Conservation (phyloP, 2,797 vertebrate genomes). For the Epinephelus awoara region DNA sequence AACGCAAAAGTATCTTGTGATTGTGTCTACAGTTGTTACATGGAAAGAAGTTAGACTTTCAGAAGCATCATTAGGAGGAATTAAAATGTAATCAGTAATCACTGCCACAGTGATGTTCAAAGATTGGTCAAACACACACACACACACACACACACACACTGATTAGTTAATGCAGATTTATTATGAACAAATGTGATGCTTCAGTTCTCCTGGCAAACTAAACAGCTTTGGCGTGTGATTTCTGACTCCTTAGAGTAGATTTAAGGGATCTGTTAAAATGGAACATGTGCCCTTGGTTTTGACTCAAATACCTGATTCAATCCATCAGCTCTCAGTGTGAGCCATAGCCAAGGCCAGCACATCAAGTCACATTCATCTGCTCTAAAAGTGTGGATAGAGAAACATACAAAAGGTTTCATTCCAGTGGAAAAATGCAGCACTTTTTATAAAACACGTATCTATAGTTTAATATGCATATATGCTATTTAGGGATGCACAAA, state of each 20-base stretch:
- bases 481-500: no score
- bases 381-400: constrained; percentile 10
- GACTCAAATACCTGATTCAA: constrained; percentile 75
- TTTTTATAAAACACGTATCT: not conserved
- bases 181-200: constrained; percentile 71
- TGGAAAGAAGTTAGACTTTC: constrained; percentile 4
- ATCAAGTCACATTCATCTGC: constrained; percentile 30
- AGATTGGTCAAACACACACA: no score
- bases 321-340: constrained; percentile 61
- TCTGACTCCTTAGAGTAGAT: constrained; percentile 75
- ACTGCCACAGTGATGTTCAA: no score
- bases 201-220: constrained; percentile 78
- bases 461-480: not conserved
- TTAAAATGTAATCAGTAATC: constrained; percentile 39
- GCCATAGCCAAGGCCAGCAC: constrained; percentile 47
- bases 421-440: not conserved
- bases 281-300: constrained; percentile 73
- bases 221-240: constrained; percentile 68
- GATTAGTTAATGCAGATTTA: constrained; percentile 72
- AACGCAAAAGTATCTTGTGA: not conserved
- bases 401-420: constrained; percentile 1
- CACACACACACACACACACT: constrained; percentile 12
- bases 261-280: constrained; percentile 69
- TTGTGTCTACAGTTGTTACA: not conserved
- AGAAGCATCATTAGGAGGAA: constrained; percentile 1